These are phyloP conservation scores for Macrosiphum euphorbiae DNA, from an alignment of 2,888 invertebrate genomes.

Conservation along the genomic window DNA sequence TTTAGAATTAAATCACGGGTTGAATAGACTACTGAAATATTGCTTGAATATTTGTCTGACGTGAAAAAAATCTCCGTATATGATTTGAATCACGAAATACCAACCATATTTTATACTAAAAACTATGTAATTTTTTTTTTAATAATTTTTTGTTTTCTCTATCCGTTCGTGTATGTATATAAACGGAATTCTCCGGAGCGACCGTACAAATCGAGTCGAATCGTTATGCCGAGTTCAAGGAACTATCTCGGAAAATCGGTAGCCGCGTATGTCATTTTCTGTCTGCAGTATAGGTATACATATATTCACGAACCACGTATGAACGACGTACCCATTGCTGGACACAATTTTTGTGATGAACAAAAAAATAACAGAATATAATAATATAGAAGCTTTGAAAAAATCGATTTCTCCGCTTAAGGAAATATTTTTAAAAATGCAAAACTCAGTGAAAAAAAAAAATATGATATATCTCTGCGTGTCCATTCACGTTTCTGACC, in stretches of 20 bases:
- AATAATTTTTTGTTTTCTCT: slow-evolving; percentile 16
- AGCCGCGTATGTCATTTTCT: slow-evolving; percentile 36
- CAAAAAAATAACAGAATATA: slow-evolving; percentile 24
- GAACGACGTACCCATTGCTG: neutral
- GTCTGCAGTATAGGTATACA: neutral
- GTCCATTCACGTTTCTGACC: neutral
- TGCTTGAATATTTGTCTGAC: neutral
- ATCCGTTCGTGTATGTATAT: neutral
- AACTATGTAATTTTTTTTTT: slow-evolving; percentile 36
- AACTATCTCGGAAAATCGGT: slow-evolving; percentile 62
- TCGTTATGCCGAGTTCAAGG: slow-evolving; percentile 52
- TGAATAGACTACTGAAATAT: slow-evolving; percentile 39
- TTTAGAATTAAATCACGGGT: neutral
- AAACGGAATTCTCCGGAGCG: slow-evolving; percentile 35
- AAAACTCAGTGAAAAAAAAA: slow-evolving; percentile 1
- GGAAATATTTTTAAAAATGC: slow-evolving; percentile 41
- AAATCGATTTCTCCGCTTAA: neutral
- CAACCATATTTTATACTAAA: slow-evolving; percentile 34
- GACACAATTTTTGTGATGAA: neutral
- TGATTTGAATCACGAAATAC: slow-evolving; percentile 38
- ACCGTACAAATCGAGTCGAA: slow-evolving; percentile 57
- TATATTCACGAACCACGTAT: neutral
- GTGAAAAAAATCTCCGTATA: neutral
- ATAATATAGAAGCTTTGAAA: neutral
- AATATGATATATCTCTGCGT: neutral